phyloP scores from a whole-genome alignment of 2,888 invertebrate genomes.

The Trachelus stipa region DNA sequence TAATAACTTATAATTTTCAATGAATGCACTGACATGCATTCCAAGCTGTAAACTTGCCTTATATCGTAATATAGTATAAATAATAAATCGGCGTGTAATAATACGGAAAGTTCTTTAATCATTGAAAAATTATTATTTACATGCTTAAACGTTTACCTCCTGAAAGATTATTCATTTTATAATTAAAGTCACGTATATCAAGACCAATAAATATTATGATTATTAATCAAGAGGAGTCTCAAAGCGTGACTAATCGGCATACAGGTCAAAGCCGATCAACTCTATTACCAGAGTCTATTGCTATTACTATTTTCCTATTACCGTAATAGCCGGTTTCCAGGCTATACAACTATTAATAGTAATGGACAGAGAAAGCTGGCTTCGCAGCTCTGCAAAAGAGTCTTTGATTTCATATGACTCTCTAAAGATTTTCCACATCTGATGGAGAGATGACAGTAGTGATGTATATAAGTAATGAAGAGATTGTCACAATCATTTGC shows the following conservation, averaged over 20 bases:
- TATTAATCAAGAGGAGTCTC: neutral
- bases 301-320: slow-evolving; percentile 41
- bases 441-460: neutral
- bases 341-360: slow-evolving; percentile 46
- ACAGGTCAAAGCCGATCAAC: neutral
- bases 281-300: neutral
- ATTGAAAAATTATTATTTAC: neutral
- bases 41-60: neutral
- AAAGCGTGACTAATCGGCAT: neutral
- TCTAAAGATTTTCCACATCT: neutral
- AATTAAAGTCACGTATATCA: neutral
- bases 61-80: neutral
- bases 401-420: slow-evolving; percentile 1
- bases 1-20: slow-evolving; percentile 19
- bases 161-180: neutral
- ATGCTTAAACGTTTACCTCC: neutral
- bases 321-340: slow-evolving; percentile 42
- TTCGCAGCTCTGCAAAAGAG: slow-evolving; percentile 16
- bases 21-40: slow-evolving; percentile 5
- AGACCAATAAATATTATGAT: neutral
- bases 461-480: neutral
- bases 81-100: neutral
- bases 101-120: neutral
- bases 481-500: neutral
- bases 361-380: slow-evolving; percentile 41